Percentiles rank a stretch among this genome's conserved stretches.
These are phyloP conservation scores for Microtus ochrogaster DNA, from an alignment of 2,113 vertebrate species.

Conservation along the genomic window DNA sequence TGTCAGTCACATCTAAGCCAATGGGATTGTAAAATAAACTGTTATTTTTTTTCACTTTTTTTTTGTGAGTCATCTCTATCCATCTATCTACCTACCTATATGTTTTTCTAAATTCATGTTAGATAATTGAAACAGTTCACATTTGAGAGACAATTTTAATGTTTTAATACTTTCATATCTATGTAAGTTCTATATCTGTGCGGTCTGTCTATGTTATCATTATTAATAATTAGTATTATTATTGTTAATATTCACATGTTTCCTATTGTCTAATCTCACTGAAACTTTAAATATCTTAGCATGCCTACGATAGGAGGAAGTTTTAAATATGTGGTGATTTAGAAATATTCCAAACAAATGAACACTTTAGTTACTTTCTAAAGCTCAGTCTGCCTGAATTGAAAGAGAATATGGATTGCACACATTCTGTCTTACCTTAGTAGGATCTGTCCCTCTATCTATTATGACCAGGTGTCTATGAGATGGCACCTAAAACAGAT, in stretches of 20 bases:
- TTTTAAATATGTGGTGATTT: accelerated
- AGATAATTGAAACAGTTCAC: not conserved
- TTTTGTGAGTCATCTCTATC: not conserved
- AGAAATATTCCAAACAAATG: not conserved
- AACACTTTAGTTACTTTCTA: not conserved
- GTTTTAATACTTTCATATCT: not conserved
- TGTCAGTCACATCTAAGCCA: not conserved
- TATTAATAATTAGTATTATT: not conserved
- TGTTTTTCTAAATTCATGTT: not conserved
- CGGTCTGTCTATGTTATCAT: not conserved
- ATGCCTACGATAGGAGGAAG: accelerated
- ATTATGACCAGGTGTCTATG: not conserved
- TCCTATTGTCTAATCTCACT: not conserved
- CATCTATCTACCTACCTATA: not conserved
- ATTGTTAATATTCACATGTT: not conserved
- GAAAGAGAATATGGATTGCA: not conserved
- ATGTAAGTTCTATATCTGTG: not conserved
- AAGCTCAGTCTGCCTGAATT: not conserved
- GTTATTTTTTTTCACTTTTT: not conserved
- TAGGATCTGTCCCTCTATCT: not conserved
- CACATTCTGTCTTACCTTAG: accelerated
- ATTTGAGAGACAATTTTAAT: not conserved
- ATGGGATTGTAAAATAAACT: not conserved
- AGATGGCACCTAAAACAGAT: not conserved
- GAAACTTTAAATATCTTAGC: not conserved